These are phyloP conservation scores for Nothoprocta perdicaria DNA, from an alignment of 2,113 vertebrate genomes.

Conservation along the genomic window DNA sequence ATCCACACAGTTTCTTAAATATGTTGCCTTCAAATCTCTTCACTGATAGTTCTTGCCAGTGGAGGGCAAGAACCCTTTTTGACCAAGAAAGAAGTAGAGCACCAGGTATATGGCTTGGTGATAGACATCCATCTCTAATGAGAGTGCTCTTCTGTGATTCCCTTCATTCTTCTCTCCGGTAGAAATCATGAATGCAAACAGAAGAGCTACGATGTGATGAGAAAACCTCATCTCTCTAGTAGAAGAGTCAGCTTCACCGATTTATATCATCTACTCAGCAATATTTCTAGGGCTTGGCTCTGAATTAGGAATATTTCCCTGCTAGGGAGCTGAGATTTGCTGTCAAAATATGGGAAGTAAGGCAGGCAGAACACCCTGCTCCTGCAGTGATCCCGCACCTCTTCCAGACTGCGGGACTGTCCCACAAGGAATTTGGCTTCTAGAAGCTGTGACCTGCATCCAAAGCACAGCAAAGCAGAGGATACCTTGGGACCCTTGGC, in stretches of 20 bases:
- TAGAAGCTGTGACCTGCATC: background rate
- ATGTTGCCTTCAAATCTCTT: background rate
- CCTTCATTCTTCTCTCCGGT: background rate
- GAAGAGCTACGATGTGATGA: background rate
- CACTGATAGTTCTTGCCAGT: background rate
- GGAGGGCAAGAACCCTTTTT: background rate
- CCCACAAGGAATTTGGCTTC: background rate
- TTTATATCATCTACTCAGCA: background rate
- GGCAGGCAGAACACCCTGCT: background rate
- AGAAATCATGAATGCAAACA: background rate
- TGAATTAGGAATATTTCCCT: background rate
- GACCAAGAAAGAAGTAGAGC: background rate
- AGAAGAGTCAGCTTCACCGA: background rate
- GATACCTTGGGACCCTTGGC: background rate
- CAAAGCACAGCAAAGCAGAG: background rate
- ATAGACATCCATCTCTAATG: background rate
- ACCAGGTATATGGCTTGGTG: no score
- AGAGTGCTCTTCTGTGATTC: background rate
- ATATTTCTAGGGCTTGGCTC: background rate
- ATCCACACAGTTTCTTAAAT: rapidly evolving
- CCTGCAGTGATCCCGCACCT: background rate
- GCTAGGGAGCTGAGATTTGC: background rate
- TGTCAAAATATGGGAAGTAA: background rate
- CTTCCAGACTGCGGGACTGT: background rate
- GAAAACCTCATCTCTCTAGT: background rate